phyloP scores from a whole-genome alignment of 2,797 vertebrate genomes.

The Hylomyscus alleni region DNA sequence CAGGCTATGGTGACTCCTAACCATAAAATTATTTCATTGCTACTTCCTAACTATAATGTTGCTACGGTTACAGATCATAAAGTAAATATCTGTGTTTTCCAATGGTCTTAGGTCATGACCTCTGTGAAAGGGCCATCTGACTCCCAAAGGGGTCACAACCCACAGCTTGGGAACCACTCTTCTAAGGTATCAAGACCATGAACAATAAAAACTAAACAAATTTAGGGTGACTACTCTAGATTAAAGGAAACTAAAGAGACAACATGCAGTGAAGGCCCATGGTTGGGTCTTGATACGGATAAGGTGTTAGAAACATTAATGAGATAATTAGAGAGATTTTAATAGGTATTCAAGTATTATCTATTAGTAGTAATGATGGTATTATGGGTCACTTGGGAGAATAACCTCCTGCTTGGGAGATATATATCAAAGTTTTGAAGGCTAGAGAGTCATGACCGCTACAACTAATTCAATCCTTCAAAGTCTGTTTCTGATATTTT shows the following conservation, averaged over 20 bases:
- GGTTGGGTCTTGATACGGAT: neutral
- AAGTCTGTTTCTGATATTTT: conserved; percentile 4
- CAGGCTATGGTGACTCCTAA: neutral
- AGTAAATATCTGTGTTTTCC: neutral
- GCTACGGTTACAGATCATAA: neutral
- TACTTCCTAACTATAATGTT: neutral
- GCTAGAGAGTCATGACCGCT: neutral
- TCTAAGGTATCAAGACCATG: neutral
- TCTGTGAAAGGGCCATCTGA: neutral
- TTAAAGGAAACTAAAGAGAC: neutral
- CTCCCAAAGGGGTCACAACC: neutral
- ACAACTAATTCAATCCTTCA: conserved; percentile 34
- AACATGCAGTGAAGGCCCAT: neutral
- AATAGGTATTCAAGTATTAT: neutral
- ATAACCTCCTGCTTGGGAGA: neutral
- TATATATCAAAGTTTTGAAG: neutral
- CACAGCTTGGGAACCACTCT: neutral
- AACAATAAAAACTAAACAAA: conserved; percentile 53
- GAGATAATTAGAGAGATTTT: conserved; percentile 14
- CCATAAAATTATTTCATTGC: neutral
- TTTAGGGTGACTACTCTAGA: neutral
- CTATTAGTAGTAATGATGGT: neutral
- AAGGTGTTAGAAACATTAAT: neutral
- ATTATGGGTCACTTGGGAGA: neutral
- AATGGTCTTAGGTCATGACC: neutral